Evolutionary conservation across 2,113 vertebrate species (phyloP), one percentile per base, ranked within the genome.

Genomic region (Sisor rabdophorus): DNA sequence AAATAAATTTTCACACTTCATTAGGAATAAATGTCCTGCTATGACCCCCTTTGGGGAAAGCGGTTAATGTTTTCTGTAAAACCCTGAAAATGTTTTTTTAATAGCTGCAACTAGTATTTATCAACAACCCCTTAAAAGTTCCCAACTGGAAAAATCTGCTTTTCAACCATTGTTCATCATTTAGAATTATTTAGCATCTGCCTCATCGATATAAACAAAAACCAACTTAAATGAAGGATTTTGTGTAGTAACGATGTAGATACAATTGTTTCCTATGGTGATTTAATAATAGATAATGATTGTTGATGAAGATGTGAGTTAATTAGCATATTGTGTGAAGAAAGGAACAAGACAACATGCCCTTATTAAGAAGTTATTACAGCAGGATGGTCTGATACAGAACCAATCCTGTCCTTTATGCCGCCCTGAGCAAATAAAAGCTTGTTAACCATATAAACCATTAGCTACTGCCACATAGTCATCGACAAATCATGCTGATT

Each of bases 171-270:
- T 36, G 30, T 52, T 36, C 36, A 68, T 68, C 68, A 68, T 20
- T 20, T 28, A 58, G 53, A 58, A 76, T 76, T 76, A 68, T 24
- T 68, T 76, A 3, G 6, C 63, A 13, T 4, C 63, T 15, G 52
- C 40, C 52, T 56, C 73, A 48, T 17, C 4, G 11, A 54, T 22
- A 30, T 22, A 56, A 73, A 59, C 56, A 20, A 30, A 61, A 60
- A 30, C 20, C 32, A 52, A 26, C 72, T 52, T 5, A 58, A 72
- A 58, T 26, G 22, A 7, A 58, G 54, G 7, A 1, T 24, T 58
- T 72, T n/a, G 53, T 44, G 70, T 54, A n/a, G n/a, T n/a, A n/a
- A n/a, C n/a, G n/a, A n/a, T n/a, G n/a, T n/a, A n/a, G n/a, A n/a
- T n/a, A 52, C 47, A 20, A 20, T 30, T 11, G 20, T 69, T 30